Percentiles rank a stretch among this genome's conserved stretches.
phyloP scores from a whole-genome alignment of 2,888 invertebrate species.

The Drosophila eohydei region DNA sequence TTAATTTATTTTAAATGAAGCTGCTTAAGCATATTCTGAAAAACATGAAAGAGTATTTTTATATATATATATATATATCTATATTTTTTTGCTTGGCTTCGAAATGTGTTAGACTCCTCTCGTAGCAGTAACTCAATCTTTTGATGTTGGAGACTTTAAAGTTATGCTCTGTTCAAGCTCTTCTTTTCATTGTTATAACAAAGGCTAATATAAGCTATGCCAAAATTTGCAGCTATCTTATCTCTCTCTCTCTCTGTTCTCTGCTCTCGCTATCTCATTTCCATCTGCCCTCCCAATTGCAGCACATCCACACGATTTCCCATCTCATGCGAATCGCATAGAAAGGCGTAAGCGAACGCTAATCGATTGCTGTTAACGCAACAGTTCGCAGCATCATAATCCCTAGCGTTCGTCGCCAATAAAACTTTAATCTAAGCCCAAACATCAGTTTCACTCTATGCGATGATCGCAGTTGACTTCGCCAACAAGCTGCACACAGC shows the following conservation, averaged over 20 bases:
- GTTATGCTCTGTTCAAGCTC: too few relatives aligned
- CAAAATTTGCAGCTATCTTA: too few relatives aligned
- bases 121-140: not conserved
- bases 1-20: too few relatives aligned
- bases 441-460: slow-evolving; percentile 29
- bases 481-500: slow-evolving; percentile 27
- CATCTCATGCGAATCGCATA: not conserved
- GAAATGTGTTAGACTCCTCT: not conserved
- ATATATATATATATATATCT: too few relatives aligned
- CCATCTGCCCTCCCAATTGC: not conserved
- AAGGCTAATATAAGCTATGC: too few relatives aligned
- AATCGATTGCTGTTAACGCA: not conserved
- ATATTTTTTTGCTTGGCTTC: not conserved
- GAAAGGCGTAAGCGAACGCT: not conserved
- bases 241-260: too few relatives aligned
- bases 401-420: not conserved
- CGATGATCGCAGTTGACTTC: slow-evolving; percentile 39
- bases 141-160: too few relatives aligned
- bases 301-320: not conserved
- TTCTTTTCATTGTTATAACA: too few relatives aligned
- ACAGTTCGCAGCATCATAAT: not conserved
- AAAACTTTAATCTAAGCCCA: slow-evolving; percentile 8
- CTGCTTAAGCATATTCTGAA: too few relatives aligned
- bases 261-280: too few relatives aligned
- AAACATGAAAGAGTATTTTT: too few relatives aligned